Evolutionary conservation across 2,797 vertebrate species (phyloP).

Genomic region (Karalla daura): DNA sequence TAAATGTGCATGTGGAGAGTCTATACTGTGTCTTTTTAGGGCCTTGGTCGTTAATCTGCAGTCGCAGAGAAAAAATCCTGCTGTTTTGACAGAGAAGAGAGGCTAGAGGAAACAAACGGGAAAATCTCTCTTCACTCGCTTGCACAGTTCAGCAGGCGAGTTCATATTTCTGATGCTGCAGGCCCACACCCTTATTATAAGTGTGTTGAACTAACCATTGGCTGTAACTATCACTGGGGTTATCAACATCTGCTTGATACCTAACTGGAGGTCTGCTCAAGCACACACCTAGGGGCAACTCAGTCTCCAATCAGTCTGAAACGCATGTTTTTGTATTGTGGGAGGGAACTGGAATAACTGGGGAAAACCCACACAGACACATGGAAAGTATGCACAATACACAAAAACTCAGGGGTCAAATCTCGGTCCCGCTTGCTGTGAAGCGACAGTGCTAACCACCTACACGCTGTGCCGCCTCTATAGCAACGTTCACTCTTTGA

Average conservation of each 20-base stretch:
- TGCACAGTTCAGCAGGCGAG: not conserved
- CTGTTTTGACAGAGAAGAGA: constrained; percentile 31
- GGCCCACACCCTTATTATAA: not conserved
- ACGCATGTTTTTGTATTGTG: too few species aligned
- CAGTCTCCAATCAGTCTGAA: too few species aligned
- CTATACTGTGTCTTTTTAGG: not conserved
- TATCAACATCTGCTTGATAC: too few species aligned
- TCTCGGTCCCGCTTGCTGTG: too few species aligned
- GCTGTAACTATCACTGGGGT: too few species aligned
- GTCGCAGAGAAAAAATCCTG: not conserved
- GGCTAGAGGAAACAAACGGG: constrained; percentile 7
- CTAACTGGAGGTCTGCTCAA: too few species aligned
- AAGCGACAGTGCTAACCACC: too few species aligned
- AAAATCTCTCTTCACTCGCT: not conserved
- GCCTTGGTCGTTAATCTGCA: constrained; percentile 7
- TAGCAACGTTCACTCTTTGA: not conserved
- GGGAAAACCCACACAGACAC: too few species aligned
- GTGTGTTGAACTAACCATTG: not conserved
- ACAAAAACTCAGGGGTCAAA: not conserved
- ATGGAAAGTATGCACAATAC: not conserved
- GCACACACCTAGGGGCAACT: too few species aligned
- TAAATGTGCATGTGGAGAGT: not conserved
- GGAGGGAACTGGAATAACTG: too few species aligned
- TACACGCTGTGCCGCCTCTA: not conserved
- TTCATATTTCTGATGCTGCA: not conserved